Percentiles rank a stretch among this genome's conserved stretches.
phyloP scores from a whole-genome alignment of 2,113 vertebrate species.

The Gadus chalcogrammus region DNA sequence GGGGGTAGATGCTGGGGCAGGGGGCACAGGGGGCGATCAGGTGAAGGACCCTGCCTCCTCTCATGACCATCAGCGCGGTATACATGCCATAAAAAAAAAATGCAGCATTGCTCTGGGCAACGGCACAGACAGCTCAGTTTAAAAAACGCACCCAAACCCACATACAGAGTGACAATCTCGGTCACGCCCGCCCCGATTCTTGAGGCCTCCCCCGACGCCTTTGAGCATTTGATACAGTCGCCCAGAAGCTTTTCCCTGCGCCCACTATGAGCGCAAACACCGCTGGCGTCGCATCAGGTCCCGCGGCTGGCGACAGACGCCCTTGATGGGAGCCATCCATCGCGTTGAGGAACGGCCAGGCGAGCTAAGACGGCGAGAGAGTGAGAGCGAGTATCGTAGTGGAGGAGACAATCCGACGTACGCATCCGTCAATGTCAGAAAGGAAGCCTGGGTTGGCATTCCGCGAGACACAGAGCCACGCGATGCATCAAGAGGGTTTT shows the following conservation, averaged over 20 bases:
- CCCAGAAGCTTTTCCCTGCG: conserved; percentile 33
- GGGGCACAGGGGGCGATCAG: too few species aligned
- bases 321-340: conserved; percentile 49
- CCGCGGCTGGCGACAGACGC: conserved; percentile 53
- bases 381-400: background rate
- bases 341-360: conserved; percentile 37
- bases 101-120: conserved; percentile 1
- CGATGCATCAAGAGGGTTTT: too few species aligned
- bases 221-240: conserved; percentile 31
- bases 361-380: conserved; percentile 19
- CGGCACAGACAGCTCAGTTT: background rate
- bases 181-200: conserved; percentile 33
- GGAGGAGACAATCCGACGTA: conserved; percentile 29
- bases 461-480: too few species aligned
- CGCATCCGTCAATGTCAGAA: too few species aligned
- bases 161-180: conserved; percentile 17
- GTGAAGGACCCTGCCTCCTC: conserved; percentile 20
- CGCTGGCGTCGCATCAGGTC: conserved; percentile 45
- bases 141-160: background rate
- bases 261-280: conserved; percentile 23
- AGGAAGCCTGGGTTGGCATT: too few species aligned
- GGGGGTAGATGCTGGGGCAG: conserved; percentile 6
- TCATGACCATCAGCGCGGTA: conserved; percentile 31
- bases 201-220: conserved; percentile 27
- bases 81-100: conserved; percentile 9